These are phyloP conservation scores for Trinectes maculatus DNA, from an alignment of 2,113 vertebrate genomes.

Conservation along the genomic window DNA sequence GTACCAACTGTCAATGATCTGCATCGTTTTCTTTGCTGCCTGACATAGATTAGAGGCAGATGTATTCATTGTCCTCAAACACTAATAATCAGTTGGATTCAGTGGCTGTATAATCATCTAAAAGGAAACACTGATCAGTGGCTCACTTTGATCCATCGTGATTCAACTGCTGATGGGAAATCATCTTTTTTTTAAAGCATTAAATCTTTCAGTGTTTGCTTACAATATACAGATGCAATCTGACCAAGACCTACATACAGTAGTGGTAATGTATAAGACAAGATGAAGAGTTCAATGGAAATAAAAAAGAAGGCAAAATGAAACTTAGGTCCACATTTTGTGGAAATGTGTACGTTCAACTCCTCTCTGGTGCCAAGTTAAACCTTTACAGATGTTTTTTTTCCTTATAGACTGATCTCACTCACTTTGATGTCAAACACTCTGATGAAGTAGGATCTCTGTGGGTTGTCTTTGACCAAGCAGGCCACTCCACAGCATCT, in stretches of 20 bases:
- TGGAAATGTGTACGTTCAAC: not conserved
- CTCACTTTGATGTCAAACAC: constrained; percentile 97
- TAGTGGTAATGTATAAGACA: too few species aligned
- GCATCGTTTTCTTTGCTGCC: too few species aligned
- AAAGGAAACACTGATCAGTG: constrained; percentile 1
- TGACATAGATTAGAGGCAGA: not conserved
- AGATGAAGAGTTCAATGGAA: too few species aligned
- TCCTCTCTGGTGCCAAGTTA: not conserved
- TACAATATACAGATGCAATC: too few species aligned
- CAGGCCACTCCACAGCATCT: constrained; percentile 96
- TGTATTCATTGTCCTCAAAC: not conserved
- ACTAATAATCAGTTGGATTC: not conserved
- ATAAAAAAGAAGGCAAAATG: too few species aligned
- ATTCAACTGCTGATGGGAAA: too few species aligned
- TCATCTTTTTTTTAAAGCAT: too few species aligned
- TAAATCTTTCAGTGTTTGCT: too few species aligned
- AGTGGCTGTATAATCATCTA: not conserved
- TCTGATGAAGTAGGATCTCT: constrained; percentile 97
- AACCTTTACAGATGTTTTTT: not conserved
- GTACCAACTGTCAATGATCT: too few species aligned
- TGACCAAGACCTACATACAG: not conserved
- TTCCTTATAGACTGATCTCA: not conserved
- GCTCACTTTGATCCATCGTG: constrained; percentile 3
- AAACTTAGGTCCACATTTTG: not conserved
- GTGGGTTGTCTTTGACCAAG: constrained; percentile 98